Conservation (phyloP, 2,797 vertebrate genomes). For the Brotogeris chrysoptera region DNA sequence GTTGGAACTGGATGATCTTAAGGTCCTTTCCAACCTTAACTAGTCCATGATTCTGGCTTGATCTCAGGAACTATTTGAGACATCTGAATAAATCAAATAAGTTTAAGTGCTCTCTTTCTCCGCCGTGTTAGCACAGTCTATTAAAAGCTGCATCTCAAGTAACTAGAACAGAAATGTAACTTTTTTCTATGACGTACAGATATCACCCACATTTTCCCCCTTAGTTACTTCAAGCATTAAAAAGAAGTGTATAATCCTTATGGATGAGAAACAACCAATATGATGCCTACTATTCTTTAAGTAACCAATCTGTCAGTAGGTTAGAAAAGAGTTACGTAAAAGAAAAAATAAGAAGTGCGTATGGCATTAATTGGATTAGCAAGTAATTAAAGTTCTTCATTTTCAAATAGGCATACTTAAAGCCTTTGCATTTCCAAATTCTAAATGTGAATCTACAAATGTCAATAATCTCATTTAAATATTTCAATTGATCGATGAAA, state of each 20-base stretch:
- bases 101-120: neutral
- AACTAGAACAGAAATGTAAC: neutral
- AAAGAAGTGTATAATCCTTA: neutral
- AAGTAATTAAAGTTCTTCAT: slow-evolving; percentile 2
- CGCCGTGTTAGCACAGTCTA: neutral
- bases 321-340: slow-evolving; percentile 33
- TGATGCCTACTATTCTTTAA: slow-evolving; percentile 39
- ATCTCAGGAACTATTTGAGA: neutral
- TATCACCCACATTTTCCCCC: neutral
- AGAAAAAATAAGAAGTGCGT: slow-evolving; percentile 27
- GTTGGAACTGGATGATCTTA: no score
- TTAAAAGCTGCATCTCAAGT: neutral
- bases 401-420: slow-evolving; percentile 23
- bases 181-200: neutral
- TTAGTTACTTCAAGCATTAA: neutral
- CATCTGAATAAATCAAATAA: neutral
- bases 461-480: neutral
- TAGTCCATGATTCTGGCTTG: neutral
- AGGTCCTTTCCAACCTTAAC: no score
- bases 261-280: slow-evolving; percentile 9
- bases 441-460: neutral
- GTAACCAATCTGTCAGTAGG: slow-evolving; percentile 2
- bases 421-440: neutral
- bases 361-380: slow-evolving; percentile 27
- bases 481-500: neutral